Base-by-base conservation (phyloP, 1,140 invertebrate species). In the Cydia fagiglandana region DNA sequence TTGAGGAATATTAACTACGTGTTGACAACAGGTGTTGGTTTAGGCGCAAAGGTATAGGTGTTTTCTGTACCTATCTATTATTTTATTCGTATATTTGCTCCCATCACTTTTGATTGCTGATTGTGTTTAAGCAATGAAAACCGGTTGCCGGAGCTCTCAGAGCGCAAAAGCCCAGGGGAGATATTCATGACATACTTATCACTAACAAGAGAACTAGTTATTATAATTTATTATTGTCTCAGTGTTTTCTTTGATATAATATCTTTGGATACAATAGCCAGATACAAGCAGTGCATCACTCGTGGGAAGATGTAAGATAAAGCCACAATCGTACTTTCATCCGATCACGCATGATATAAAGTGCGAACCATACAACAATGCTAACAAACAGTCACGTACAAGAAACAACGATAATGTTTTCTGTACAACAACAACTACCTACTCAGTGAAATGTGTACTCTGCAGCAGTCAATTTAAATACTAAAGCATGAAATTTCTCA, bases 311-410 rank as follows among this genome's bases (percentile, higher is more conserved):
- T 86, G 50, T 53, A 73, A 86, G 88, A 89, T 91, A 86, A 84
- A 79, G 77, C 81, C 74, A 78, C 81, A 79, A 84, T 86, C 78
- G 81, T 84, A 88, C 86, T 90, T 89, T 89, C 89, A 87, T 88
- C 84, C 80, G 80, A 91, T 90, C 86, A 88, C 83, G 86, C 88
- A 84, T 89, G 88, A 89, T 89, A 86, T 86, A 89, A 70, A 88
- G 84, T 86, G 88, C 80, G 84, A 85, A 87, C 80, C 78, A 73
- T 47, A 83, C 79, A 84, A 88, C 86, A 87, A 86, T 86, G 79
- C 80, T 78, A 79, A 79, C 80, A 83, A 82, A 83, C 81, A 78
- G 81, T 83, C 85, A 85, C 83, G 85, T 86, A 84, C 73, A 75
- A 38, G 78, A 81, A 80, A 79, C 79, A 82, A 82, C 81, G 75